phyloP scores from a whole-genome alignment of 2,797 vertebrate genomes.

The Sphenopsis melanotis region DNA sequence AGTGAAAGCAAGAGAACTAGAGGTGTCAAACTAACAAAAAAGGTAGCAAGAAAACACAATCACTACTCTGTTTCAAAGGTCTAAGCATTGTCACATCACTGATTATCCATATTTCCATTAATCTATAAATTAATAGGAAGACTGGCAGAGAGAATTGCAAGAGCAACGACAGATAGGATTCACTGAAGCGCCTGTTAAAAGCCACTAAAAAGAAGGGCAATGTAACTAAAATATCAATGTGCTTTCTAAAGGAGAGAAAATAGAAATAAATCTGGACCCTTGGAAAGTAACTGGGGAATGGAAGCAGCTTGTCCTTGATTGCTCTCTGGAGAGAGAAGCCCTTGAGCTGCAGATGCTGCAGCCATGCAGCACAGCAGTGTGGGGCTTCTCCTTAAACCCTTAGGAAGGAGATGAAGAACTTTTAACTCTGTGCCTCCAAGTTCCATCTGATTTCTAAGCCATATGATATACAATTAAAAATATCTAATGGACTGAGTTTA shows the following conservation, averaged over 20 bases:
- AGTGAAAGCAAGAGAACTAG: not conserved
- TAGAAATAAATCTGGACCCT: not conserved
- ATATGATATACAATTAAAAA: not conserved
- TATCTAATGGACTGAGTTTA: not conserved
- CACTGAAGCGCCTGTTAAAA: not conserved
- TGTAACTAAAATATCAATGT: not conserved
- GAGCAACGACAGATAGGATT: accelerated
- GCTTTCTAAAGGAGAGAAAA: not conserved
- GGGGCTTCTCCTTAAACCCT: not conserved
- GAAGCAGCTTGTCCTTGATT: not conserved
- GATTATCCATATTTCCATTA: not conserved
- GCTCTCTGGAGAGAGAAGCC: not conserved
- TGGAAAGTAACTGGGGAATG: not conserved
- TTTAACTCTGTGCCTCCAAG: not conserved
- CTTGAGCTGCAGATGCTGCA: not conserved
- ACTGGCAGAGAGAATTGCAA: not conserved
- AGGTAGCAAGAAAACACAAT: not conserved
- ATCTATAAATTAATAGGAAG: not conserved
- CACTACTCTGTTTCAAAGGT: not conserved
- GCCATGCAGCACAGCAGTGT: not conserved
- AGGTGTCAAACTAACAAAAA: not conserved
- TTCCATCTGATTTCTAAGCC: not conserved
- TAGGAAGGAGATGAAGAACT: not conserved
- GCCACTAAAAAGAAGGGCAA: not conserved
- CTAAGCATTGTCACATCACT: not conserved